Evolutionary conservation across 2,888 invertebrate genomes (phyloP).

Genomic region (Sphecodes monilicornis): DNA sequence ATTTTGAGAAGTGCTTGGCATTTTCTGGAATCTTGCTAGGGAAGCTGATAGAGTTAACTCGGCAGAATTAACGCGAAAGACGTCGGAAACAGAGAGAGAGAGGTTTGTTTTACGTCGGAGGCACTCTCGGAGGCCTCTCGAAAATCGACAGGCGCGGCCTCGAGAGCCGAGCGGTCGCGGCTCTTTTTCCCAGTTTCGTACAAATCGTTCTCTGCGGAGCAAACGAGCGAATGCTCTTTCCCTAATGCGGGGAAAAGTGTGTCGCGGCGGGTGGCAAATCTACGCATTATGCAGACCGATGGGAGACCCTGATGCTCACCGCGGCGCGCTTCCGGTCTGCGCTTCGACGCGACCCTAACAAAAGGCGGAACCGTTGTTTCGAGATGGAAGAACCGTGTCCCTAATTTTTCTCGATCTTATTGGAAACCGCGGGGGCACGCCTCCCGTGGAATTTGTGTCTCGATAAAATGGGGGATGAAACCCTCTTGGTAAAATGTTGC

Average conservation of each 20-base stretch:
- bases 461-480: neutral
- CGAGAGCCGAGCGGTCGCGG: slow-evolving; percentile 20
- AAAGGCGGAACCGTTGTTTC: slow-evolving; percentile 32
- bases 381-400: slow-evolving; percentile 38
- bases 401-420: slow-evolving; percentile 33
- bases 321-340: slow-evolving; percentile 28
- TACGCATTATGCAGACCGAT: slow-evolving; percentile 65
- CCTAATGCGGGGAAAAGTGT: slow-evolving; percentile 71
- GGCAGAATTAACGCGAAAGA: neutral
- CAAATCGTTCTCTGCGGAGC: slow-evolving; percentile 70
- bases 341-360: slow-evolving; percentile 37
- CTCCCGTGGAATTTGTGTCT: neutral
- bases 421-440: neutral
- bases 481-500: neutral
- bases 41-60: neutral
- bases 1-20: no score
- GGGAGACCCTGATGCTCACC: slow-evolving; percentile 23
- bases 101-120: neutral
- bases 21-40: neutral
- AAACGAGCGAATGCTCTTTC: slow-evolving; percentile 73
- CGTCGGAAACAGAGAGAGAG: neutral
- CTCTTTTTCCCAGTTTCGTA: slow-evolving; percentile 32
- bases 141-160: slow-evolving; percentile 35
- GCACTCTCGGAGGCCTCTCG: neutral
- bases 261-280: slow-evolving; percentile 70